Conservation (phyloP, 2,113 vertebrate genomes). For the Forbesichthys papilliferus region DNA sequence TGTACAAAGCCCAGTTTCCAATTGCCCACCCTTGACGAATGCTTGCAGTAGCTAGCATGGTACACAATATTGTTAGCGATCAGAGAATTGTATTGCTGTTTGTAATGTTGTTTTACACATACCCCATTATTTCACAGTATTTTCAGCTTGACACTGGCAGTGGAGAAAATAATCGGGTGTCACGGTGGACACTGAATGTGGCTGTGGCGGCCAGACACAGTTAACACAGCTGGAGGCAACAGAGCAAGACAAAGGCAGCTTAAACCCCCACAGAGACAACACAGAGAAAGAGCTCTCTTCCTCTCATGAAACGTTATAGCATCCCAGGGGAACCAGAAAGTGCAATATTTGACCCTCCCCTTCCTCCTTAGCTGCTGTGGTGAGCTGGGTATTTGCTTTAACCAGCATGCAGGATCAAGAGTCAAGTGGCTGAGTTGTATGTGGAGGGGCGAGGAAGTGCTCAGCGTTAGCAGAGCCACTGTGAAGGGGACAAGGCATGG, state of each 20-base stretch:
- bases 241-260: conserved; percentile 24
- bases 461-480: conserved; percentile 47
- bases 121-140: too few species aligned
- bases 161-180: too few species aligned
- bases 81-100: too few species aligned
- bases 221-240: not conserved
- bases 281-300: conserved; percentile 33
- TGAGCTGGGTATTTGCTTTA: conserved; percentile 52
- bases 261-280: conserved; percentile 24
- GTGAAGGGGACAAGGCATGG: conserved; percentile 12
- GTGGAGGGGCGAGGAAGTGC: conserved; percentile 52
- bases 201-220: not conserved
- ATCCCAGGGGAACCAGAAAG: conserved; percentile 32
- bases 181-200: not conserved
- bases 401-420: conserved; percentile 48
- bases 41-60: too few species aligned
- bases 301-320: conserved; percentile 25
- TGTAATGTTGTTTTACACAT: too few species aligned
- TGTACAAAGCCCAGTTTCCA: too few species aligned
- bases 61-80: too few species aligned
- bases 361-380: conserved; percentile 31
- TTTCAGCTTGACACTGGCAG: too few species aligned
- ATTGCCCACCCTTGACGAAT: too few species aligned
- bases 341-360: conserved; percentile 1
- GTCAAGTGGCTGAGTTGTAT: conserved; percentile 66